Evolutionary conservation across 2,888 invertebrate genomes (phyloP).

Genomic region (Cephus pygmeus): DNA sequence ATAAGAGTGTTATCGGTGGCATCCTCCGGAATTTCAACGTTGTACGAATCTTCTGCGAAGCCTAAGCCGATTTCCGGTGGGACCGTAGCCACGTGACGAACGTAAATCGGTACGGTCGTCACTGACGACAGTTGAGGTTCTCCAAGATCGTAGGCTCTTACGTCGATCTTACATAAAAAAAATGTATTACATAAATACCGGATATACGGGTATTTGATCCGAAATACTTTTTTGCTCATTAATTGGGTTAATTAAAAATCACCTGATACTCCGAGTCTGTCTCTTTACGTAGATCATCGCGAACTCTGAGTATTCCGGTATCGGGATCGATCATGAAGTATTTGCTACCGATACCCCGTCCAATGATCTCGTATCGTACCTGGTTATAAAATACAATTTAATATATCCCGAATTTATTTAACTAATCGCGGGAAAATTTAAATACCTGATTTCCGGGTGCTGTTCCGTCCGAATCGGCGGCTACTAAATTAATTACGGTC

Average conservation of each 20-base stretch:
- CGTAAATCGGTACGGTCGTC: constrained; percentile 83
- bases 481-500: constrained; percentile 80
- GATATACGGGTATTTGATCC: not conserved
- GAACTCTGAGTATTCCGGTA: constrained; percentile 81
- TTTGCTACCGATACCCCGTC: constrained; percentile 82
- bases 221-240: not conserved
- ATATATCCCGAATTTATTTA: not conserved
- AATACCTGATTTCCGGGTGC: constrained; percentile 82
- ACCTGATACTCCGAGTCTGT: constrained; percentile 89
- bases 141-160: constrained; percentile 87
- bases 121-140: constrained; percentile 87
- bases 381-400: not conserved
- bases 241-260: constrained; percentile 27
- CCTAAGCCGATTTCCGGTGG: constrained; percentile 82
- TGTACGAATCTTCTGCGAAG: constrained; percentile 88
- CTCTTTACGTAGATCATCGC: constrained; percentile 87
- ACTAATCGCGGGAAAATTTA: not conserved
- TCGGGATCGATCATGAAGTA: constrained; percentile 91
- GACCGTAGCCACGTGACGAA: constrained; percentile 82
- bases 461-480: constrained; percentile 86
- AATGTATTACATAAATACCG: not conserved
- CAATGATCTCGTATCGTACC: constrained; percentile 82
- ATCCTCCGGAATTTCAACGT: constrained; percentile 85
- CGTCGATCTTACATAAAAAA: constrained; percentile 73
- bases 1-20: constrained; percentile 75